Evolutionary conservation across 2,888 invertebrate genomes (phyloP).

Genomic region (Microctonus hyperodae): DNA sequence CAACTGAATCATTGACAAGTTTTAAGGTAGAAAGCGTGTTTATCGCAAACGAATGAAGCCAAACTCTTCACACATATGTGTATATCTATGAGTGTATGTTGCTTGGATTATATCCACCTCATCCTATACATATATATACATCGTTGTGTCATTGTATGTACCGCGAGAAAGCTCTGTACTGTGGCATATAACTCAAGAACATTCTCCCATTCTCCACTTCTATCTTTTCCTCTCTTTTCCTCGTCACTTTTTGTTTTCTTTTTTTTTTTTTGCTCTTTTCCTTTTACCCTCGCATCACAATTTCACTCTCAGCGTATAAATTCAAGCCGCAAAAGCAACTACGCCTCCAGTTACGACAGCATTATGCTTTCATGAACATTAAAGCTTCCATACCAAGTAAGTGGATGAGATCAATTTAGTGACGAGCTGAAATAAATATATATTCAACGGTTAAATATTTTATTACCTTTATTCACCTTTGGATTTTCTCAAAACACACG

Average conservation of each 20-base stretch:
- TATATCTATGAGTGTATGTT: constrained; percentile 34
- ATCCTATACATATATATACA: constrained; percentile 24
- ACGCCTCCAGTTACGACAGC: constrained; percentile 37
- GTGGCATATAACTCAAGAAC: constrained; percentile 2
- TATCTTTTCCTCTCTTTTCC: neutral
- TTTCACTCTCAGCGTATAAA: constrained; percentile 37
- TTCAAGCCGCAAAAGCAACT: constrained; percentile 33
- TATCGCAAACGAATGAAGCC: constrained; percentile 36
- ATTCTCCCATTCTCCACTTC: neutral
- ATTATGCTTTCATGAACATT: constrained; percentile 45
- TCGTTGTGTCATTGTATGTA: constrained; percentile 15
- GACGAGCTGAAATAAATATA: constrained; percentile 24
- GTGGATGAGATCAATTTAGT: constrained; percentile 42
- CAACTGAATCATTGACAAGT: constrained; percentile 54
- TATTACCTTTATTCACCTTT: constrained; percentile 20
- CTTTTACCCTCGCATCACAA: constrained; percentile 31
- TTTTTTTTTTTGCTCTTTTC: neutral
- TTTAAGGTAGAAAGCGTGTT: constrained; percentile 59
- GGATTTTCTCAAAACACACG: no score
- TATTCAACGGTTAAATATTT: constrained; percentile 24
- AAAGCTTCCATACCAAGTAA: constrained; percentile 39
- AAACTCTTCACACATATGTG: constrained; percentile 31
- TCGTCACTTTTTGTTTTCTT: neutral
- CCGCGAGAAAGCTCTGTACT: constrained; percentile 10
- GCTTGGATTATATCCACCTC: constrained; percentile 50